Conservation (phyloP, 2,113 vertebrate species). For the Axis porcinus region DNA sequence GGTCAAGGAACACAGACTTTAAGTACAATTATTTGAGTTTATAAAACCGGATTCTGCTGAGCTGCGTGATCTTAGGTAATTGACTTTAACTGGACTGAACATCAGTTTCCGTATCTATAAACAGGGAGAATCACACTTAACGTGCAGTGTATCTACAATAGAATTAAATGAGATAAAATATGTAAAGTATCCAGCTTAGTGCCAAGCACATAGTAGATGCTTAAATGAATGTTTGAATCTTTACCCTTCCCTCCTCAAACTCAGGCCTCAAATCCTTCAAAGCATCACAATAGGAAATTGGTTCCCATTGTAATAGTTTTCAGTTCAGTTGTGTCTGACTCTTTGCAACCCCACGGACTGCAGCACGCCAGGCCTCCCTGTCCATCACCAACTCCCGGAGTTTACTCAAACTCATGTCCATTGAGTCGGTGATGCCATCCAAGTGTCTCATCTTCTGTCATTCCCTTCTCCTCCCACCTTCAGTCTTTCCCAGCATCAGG, state of each 20-base stretch:
- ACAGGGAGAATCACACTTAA: not conserved
- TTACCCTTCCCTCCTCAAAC: not conserved
- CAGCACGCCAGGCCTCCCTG: not conserved
- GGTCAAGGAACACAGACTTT: not conserved
- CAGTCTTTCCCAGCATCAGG: not conserved
- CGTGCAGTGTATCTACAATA: not conserved
- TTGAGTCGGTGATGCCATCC: not conserved
- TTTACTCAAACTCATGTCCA: not conserved
- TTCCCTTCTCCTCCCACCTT: not conserved
- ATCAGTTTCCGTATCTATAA: not conserved
- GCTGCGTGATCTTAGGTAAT: not conserved
- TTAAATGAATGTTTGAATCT: not conserved
- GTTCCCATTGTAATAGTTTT: not conserved
- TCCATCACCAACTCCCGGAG: not conserved
- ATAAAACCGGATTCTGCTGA: not conserved
- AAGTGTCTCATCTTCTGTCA: not conserved
- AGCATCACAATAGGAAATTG: not conserved
- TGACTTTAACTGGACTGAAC: not conserved
- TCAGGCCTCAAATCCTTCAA: not conserved
- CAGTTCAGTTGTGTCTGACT: not conserved
- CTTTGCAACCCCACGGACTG: not conserved
- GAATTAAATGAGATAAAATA: not conserved
- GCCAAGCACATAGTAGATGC: not conserved
- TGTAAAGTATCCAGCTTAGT: not conserved
- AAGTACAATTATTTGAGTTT: not conserved